Evolutionary conservation across 2,113 vertebrate genomes (phyloP).

Genomic region (Elephantulus edwardii): DNA sequence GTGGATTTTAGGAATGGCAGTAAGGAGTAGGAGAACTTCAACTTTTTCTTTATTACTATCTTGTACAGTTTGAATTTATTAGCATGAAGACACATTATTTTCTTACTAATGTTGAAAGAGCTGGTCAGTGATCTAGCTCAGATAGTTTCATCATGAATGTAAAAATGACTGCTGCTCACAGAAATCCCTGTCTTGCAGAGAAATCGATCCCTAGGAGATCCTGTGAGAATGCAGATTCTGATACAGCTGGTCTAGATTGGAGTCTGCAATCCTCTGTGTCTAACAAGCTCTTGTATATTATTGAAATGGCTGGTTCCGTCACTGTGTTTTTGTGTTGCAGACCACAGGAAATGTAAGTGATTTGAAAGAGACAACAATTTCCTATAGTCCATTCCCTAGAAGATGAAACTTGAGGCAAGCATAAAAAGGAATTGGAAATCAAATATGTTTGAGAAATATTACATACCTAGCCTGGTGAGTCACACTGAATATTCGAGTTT

Average conservation of each 20-base stretch:
- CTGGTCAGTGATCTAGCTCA: not conserved
- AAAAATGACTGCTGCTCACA: not conserved
- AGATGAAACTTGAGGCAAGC: not conserved
- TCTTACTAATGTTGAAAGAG: constrained; percentile 33
- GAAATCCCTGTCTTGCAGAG: not conserved
- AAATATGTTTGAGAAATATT: not conserved
- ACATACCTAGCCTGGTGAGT: not conserved
- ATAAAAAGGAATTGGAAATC: not conserved
- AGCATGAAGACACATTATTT: not conserved
- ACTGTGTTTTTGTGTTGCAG: not conserved
- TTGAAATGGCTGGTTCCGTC: not conserved
- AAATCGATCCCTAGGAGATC: not conserved
- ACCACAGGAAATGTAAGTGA: not conserved
- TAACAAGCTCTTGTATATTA: not conserved
- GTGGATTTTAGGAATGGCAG: not conserved
- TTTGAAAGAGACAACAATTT: not conserved
- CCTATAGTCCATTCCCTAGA: not conserved
- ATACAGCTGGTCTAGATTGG: not conserved
- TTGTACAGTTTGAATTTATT: not conserved
- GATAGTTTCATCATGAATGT: not conserved
- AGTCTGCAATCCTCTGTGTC: not conserved
- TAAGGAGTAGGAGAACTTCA: not conserved
- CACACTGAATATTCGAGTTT: not conserved
- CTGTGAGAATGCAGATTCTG: not conserved
- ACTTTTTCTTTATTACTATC: constrained; percentile 2